Evolutionary conservation across 2,113 vertebrate species (phyloP).

Genomic region (Menidia beryllina): DNA sequence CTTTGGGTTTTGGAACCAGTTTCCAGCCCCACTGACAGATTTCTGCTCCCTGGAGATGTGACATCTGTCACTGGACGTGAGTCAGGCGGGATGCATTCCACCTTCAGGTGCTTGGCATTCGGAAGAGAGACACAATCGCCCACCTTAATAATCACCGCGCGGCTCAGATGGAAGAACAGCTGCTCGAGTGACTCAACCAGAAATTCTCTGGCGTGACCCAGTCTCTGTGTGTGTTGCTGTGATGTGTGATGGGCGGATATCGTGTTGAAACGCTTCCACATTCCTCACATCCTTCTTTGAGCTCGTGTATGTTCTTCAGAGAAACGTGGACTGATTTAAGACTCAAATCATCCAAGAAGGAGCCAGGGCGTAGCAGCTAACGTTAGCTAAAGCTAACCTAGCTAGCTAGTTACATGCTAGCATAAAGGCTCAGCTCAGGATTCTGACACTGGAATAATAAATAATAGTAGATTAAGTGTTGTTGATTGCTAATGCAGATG

Average conservation of each 20-base stretch:
- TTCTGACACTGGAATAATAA: too few species aligned
- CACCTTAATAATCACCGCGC: slow-evolving; percentile 29
- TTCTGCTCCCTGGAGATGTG: slow-evolving; percentile 20
- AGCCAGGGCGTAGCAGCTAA: too few species aligned
- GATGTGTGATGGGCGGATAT: neutral
- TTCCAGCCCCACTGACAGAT: slow-evolving; percentile 32
- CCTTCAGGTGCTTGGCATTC: slow-evolving; percentile 28
- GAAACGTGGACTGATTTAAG: too few species aligned
- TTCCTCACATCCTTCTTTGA: too few species aligned
- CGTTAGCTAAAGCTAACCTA: too few species aligned
- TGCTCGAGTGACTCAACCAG: slow-evolving; percentile 39
- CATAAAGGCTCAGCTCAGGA: too few species aligned
- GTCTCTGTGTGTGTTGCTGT: neutral
- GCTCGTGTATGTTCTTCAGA: too few species aligned
- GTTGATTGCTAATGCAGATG: too few species aligned
- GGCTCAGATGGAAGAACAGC: slow-evolving; percentile 56
- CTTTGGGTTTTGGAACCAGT: neutral
- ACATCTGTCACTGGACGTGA: slow-evolving; percentile 49
- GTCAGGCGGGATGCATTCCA: slow-evolving; percentile 22
- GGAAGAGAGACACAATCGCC: neutral
- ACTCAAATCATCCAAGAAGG: too few species aligned
- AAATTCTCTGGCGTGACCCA: slow-evolving; percentile 14
- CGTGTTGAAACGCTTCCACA: neutral
- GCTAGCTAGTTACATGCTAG: too few species aligned
- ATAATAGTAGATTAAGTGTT: too few species aligned